These are phyloP conservation scores for Motacilla tschutschensis DNA, from an alignment of 2,113 vertebrate genomes.

Conservation along the genomic window DNA sequence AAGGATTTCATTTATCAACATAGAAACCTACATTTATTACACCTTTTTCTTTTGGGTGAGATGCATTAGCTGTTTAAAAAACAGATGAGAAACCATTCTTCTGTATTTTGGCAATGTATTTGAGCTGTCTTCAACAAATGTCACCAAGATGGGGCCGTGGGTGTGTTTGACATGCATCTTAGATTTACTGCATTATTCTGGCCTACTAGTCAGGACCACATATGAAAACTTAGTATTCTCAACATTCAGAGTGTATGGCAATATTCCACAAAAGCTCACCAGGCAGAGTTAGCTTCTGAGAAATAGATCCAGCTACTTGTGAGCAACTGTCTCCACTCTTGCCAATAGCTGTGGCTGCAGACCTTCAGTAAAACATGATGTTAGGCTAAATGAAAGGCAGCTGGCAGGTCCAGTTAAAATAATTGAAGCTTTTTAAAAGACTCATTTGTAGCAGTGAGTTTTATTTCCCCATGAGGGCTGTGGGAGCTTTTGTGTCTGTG, in stretches of 20 bases:
- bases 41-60: neutral
- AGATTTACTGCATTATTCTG: neutral
- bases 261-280: neutral
- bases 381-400: constrained; percentile 28
- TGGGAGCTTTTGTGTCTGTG: neutral
- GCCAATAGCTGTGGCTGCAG: neutral
- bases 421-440: neutral
- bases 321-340: neutral
- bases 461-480: neutral
- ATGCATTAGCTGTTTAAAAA: neutral
- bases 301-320: neutral
- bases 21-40: neutral
- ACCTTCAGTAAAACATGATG: neutral
- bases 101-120: neutral
- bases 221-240: neutral
- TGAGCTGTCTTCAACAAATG: neutral
- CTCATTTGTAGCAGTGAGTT: neutral
- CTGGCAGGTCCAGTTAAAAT: constrained; percentile 20
- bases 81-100: neutral
- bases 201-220: neutral
- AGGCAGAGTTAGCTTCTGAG: neutral
- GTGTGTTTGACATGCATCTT: neutral
- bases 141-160: neutral
- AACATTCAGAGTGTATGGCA: neutral
- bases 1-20: neutral